phyloP scores from a whole-genome alignment of 2,797 vertebrate species.

The Malacoraja senta region DNA sequence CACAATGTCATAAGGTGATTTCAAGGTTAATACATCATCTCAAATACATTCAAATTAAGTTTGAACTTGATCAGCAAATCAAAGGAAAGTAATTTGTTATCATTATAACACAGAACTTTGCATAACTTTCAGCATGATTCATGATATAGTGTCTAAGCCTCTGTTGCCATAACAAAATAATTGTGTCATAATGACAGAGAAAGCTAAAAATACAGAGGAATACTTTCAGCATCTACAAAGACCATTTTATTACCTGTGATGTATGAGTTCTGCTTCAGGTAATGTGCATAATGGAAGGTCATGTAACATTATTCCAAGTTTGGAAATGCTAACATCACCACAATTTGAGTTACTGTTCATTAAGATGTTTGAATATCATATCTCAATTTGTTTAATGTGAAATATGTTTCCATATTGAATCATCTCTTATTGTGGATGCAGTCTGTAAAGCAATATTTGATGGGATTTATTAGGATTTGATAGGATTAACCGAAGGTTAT shows the following conservation, averaged over 20 bases:
- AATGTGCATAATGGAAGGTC: not conserved
- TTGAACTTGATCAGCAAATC: not conserved
- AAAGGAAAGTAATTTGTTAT: not conserved
- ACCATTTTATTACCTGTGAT: not conserved
- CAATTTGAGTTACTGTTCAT: not conserved
- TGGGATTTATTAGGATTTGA: not conserved
- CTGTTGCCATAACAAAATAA: not conserved
- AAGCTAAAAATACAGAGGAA: not conserved
- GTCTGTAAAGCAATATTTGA: not conserved
- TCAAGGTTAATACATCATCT: not conserved
- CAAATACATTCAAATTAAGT: not conserved
- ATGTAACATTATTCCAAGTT: not conserved
- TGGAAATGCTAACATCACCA: not conserved
- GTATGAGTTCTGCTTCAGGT: not conserved
- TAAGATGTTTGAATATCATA: not conserved
- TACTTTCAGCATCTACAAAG: not conserved
- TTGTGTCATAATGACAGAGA: not conserved
- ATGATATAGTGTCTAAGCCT: not conserved
- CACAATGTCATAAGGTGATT: not conserved
- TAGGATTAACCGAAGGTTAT: not conserved
- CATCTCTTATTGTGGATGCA: not conserved
- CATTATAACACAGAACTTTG: not conserved
- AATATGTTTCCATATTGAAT: not conserved
- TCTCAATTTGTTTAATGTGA: conserved; percentile 27
- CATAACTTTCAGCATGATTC: not conserved